phyloP scores from a whole-genome alignment of 92 coral and sea anemone genomes.

The Phenganax stokvisi region DNA sequence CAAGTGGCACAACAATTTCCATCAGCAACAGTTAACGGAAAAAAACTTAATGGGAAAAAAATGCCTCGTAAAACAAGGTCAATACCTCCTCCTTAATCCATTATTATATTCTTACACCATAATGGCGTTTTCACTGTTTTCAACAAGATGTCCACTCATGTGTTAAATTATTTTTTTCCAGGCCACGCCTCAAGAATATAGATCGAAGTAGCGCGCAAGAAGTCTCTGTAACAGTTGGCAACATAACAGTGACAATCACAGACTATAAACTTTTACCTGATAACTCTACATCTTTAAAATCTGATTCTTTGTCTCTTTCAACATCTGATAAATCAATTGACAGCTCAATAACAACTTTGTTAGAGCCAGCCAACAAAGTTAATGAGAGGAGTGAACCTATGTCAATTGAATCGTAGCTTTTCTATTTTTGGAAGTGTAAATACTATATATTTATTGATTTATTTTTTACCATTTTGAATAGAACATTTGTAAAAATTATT shows the following conservation, averaged over 20 bases:
- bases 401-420: constrained; percentile 7
- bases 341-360: constrained; percentile 65
- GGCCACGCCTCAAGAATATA: constrained; percentile 83
- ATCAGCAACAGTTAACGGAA: constrained; percentile 67
- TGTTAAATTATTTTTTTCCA: constrained; percentile 18
- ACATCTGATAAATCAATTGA: constrained; percentile 48
- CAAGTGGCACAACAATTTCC: constrained; percentile 92
- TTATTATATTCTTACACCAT: neutral
- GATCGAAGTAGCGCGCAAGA: constrained; percentile 93
- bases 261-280: constrained; percentile 89
- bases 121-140: neutral
- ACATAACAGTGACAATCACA: constrained; percentile 86
- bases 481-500: neutral
- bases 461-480: constrained; percentile 1
- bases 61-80: constrained; percentile 31
- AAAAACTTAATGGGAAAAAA: constrained; percentile 25
- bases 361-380: constrained; percentile 50
- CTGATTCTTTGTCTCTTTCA: constrained; percentile 27
- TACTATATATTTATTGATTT: constrained; percentile 14
- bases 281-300: constrained; percentile 43
- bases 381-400: constrained; percentile 18
- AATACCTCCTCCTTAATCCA: neutral
- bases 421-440: neutral
- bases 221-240: constrained; percentile 90
- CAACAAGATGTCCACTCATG: neutral